Conservation (phyloP, 2,888 invertebrate species). For the Meiosimyza decipiens region DNA sequence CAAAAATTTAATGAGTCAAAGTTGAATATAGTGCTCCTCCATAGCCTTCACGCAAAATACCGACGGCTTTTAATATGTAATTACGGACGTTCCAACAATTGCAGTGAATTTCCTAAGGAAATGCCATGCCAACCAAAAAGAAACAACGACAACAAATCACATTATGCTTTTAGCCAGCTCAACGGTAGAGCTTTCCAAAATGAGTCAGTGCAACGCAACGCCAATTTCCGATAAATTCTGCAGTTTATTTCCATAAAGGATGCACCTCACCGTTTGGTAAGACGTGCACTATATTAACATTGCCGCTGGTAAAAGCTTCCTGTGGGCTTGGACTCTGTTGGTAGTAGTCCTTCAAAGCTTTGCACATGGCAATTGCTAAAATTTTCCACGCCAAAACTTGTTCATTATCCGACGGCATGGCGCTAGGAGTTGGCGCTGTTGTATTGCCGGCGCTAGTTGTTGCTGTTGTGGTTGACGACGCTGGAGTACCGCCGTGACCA, state of each 20-base stretch:
- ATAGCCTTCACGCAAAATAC: not conserved
- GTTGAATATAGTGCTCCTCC: no score
- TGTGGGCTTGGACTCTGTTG: slow-evolving; percentile 47
- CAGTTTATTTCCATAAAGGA: slow-evolving; percentile 45
- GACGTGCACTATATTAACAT: slow-evolving; percentile 57
- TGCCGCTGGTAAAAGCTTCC: slow-evolving; percentile 46
- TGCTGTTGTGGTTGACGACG: slow-evolving; percentile 16
- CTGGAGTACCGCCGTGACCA: slow-evolving; percentile 45
- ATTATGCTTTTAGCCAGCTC: slow-evolving; percentile 51
- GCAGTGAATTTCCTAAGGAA: slow-evolving; percentile 49
- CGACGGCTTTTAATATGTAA: slow-evolving; percentile 26
- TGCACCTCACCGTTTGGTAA: slow-evolving; percentile 54
- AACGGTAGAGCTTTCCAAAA: slow-evolving; percentile 18
- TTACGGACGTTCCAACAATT: slow-evolving; percentile 10
- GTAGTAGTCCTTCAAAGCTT: slow-evolving; percentile 61
- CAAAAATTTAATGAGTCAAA: no score
- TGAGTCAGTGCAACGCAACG: slow-evolving; percentile 5
- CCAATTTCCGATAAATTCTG: slow-evolving; percentile 27
- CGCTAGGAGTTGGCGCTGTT: slow-evolving; percentile 41
- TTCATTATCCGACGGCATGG: slow-evolving; percentile 44
- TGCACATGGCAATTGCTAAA: slow-evolving; percentile 61
- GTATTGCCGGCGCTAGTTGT: slow-evolving; percentile 32
- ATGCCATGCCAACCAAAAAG: slow-evolving; percentile 31
- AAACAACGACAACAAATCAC: slow-evolving; percentile 48
- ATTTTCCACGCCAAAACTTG: slow-evolving; percentile 61